Conservation (phyloP, 2,888 invertebrate species). For the Nezara viridula region DNA sequence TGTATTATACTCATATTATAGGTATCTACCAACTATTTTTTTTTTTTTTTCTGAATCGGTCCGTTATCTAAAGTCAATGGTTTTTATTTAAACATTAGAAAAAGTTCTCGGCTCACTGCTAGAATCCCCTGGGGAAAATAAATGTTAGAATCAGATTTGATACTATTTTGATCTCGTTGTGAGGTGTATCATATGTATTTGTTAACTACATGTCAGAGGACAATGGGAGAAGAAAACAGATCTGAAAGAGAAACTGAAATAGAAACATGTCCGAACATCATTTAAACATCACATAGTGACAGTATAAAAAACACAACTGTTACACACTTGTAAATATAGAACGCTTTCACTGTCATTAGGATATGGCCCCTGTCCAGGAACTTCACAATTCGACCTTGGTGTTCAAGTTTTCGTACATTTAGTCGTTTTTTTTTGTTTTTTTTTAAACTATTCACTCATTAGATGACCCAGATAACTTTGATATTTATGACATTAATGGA, state of each 20-base stretch:
- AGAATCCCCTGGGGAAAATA: no score
- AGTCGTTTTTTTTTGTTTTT: no score
- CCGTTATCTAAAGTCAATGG: no score
- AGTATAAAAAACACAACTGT: neutral
- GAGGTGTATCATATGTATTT: neutral
- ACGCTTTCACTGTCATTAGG: conserved; percentile 19
- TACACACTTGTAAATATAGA: neutral
- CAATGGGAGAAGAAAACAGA: neutral
- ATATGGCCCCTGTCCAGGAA: neutral
- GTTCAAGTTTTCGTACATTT: neutral
- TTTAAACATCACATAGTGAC: neutral
- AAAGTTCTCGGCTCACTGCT: no score
- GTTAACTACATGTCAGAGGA: neutral
- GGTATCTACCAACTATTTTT: no score
- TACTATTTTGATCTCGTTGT: neutral
- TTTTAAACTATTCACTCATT: neutral
- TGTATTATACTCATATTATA: no score
- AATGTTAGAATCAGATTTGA: no score
- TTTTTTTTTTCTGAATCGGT: no score
- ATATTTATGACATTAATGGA: no score
- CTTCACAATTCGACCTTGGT: neutral
- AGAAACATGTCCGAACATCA: neutral
- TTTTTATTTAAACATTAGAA: no score
- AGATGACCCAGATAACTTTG: no score
- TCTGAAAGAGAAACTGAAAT: neutral